Conservation (phyloP, 2,113 vertebrate genomes). For the Rhabdomys dilectus region DNA sequence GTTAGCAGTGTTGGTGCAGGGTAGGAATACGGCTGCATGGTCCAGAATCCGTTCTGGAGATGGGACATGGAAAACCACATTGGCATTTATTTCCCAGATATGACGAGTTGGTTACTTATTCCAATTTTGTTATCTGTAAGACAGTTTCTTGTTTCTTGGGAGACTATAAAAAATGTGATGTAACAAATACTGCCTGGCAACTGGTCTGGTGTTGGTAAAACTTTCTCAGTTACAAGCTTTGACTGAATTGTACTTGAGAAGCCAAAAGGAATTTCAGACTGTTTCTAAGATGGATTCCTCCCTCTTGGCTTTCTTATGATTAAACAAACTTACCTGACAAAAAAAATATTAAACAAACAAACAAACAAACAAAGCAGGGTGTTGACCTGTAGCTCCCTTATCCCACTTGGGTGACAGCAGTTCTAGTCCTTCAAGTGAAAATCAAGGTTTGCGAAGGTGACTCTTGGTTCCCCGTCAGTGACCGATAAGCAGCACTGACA, state of each 20-base stretch:
- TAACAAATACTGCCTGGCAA: background rate
- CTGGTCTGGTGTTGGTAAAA: background rate
- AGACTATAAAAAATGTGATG: background rate
- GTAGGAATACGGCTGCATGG: background rate
- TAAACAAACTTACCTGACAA: background rate
- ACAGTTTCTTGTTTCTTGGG: background rate
- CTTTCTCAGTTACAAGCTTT: background rate
- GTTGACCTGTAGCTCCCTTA: background rate
- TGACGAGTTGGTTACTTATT: background rate
- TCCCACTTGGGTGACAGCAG: background rate
- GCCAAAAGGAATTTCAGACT: constrained; percentile 25
- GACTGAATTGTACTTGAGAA: background rate
- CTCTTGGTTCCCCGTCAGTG: background rate
- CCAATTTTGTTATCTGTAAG: background rate
- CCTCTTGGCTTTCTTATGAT: background rate
- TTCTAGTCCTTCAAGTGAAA: constrained; percentile 2
- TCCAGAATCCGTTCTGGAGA: background rate
- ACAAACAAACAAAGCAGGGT: background rate
- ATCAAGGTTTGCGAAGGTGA: background rate
- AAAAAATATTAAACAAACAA: background rate
- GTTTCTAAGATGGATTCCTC: background rate
- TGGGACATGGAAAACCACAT: background rate
- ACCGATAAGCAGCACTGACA: background rate
- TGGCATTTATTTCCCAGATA: background rate
- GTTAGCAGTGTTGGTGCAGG: background rate